A percentile compares a stretch with the other conserved stretches of the same genome.
phyloP scores from a whole-genome alignment of 1,140 invertebrate genomes.

The Drosophila tsacasi region DNA sequence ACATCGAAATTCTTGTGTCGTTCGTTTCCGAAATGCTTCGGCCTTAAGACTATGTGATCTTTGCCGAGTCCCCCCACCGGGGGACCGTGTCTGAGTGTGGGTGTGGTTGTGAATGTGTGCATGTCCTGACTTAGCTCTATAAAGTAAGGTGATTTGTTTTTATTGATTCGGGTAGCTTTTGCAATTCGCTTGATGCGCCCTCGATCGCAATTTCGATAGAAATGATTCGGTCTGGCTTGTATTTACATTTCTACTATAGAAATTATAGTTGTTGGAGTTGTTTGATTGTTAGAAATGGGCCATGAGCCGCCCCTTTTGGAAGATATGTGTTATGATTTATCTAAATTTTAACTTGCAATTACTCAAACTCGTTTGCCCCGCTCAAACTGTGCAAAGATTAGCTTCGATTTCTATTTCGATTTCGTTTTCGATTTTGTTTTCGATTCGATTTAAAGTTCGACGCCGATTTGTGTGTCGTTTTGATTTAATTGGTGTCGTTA shows the following conservation, averaged over 20 bases:
- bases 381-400: slow-evolving; percentile 66
- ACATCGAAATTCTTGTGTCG: slow-evolving; percentile 51
- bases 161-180: slow-evolving; percentile 46
- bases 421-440: background rate
- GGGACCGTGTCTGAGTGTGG: slow-evolving; percentile 14
- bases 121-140: slow-evolving; percentile 72
- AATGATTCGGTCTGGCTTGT: slow-evolving; percentile 38
- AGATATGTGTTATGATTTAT: slow-evolving; percentile 81
- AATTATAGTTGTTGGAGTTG: slow-evolving; percentile 55
- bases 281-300: slow-evolving; percentile 73
- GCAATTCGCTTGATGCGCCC: background rate
- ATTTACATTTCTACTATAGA: slow-evolving; percentile 68
- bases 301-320: slow-evolving; percentile 48
- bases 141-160: slow-evolving; percentile 77
- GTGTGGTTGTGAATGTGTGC: slow-evolving; percentile 26
- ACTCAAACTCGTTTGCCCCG: slow-evolving; percentile 38
- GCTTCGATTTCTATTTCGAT: slow-evolving; percentile 29
- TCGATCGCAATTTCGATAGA: slow-evolving; percentile 23
- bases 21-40: slow-evolving; percentile 46
- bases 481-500: slow-evolving; percentile 36
- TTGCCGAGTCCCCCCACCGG: slow-evolving; percentile 18
- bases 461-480: slow-evolving; percentile 27
- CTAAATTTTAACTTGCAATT: slow-evolving; percentile 50
- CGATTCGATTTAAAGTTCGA: slow-evolving; percentile 6
- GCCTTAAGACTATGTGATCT: slow-evolving; percentile 48